phyloP scores from a whole-genome alignment of 2,888 invertebrate species.

The Eupeodes latifasciatus region DNA sequence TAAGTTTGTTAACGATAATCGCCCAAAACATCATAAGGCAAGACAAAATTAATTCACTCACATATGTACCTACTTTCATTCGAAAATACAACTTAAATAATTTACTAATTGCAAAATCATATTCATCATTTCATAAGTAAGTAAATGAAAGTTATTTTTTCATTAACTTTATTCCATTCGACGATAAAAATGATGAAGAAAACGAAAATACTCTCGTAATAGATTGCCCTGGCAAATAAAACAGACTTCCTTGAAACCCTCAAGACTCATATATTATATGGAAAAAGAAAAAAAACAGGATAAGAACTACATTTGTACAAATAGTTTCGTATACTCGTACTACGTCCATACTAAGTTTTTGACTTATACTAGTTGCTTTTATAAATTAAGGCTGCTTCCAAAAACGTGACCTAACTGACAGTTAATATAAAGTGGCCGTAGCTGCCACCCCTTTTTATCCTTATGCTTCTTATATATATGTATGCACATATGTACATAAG shows the following conservation, averaged over 20 bases:
- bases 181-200: not conserved
- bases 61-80: not conserved
- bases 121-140: constrained; percentile 25
- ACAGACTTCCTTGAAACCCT: constrained; percentile 15
- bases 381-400: constrained; percentile 21
- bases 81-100: constrained; percentile 20
- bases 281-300: constrained; percentile 5
- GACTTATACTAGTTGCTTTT: not conserved
- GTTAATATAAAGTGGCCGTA: constrained; percentile 53
- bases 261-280: constrained; percentile 46
- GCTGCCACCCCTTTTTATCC: constrained; percentile 41
- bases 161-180: constrained; percentile 29
- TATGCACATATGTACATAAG: no score
- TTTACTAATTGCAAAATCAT: constrained; percentile 36
- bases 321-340: no score
- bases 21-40: not conserved
- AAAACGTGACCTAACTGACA: constrained; percentile 53
- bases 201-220: not conserved
- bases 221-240: constrained; percentile 17
- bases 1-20: not conserved
- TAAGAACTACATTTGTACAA: not conserved
- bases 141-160: constrained; percentile 21
- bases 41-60: constrained; percentile 18
- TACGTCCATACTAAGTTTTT: not conserved
- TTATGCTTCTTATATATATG: not conserved